These are phyloP conservation scores for Eleginops maclovinus DNA, from an alignment of 2,113 vertebrate species.

Conservation along the genomic window DNA sequence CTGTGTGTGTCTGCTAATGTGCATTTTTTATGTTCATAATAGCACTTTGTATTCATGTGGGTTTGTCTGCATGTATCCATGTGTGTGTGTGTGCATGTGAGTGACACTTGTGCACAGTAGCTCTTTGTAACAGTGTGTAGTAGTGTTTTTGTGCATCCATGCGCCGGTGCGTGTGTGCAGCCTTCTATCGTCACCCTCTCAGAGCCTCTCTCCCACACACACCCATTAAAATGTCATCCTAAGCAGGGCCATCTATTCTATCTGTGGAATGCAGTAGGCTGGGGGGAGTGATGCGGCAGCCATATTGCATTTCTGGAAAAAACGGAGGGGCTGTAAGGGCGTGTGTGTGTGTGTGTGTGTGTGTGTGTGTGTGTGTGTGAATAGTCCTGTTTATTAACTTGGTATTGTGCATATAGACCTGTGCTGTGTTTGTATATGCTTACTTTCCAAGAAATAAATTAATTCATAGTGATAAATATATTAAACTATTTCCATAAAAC, in stretches of 20 bases:
- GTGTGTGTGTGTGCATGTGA: conserved; percentile 20
- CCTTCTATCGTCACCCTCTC: conserved; percentile 64
- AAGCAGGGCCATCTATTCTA: conserved; percentile 72
- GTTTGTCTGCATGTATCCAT: background rate
- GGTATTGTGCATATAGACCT: background rate
- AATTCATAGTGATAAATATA: background rate
- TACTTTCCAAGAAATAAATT: background rate
- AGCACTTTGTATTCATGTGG: conserved; percentile 35
- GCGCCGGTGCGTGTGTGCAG: conserved; percentile 36
- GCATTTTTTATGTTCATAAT: background rate
- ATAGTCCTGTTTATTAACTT: background rate
- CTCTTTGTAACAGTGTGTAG: conserved; percentile 58
- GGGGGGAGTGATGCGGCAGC: conserved; percentile 36
- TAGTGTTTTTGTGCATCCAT: conserved; percentile 52
- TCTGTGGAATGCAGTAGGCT: conserved; percentile 73
- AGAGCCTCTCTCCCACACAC: conserved; percentile 70
- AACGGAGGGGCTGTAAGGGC: conserved; percentile 20
- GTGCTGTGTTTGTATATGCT: background rate
- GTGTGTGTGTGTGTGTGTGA: background rate
- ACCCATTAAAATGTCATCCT: conserved; percentile 81
- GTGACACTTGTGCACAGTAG: conserved; percentile 48
- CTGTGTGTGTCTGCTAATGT: conserved; percentile 10
- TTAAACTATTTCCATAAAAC: background rate
- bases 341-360: background rate
- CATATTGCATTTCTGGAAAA: conserved; percentile 67